Conservation (phyloP, 2,888 invertebrate species). For the Drosophila longiperda region DNA sequence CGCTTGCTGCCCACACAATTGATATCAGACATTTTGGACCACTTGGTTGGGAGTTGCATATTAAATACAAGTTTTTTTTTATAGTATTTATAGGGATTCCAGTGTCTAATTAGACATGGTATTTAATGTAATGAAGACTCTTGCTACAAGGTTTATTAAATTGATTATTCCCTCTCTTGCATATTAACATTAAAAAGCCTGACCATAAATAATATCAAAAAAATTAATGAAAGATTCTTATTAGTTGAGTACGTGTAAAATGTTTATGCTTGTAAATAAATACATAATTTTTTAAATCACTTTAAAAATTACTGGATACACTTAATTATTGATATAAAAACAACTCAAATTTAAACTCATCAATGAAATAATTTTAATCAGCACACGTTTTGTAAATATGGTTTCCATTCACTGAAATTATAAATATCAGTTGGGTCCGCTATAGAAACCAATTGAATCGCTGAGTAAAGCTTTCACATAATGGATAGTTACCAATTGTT, state of each 20-base stretch:
- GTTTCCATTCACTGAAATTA: not conserved
- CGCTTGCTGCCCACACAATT: slow-evolving; percentile 25
- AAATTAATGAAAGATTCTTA: not conserved
- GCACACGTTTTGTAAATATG: not conserved
- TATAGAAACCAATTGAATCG: slow-evolving; percentile 3
- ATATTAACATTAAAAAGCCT: not conserved
- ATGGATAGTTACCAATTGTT: not conserved
- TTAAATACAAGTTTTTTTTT: not conserved
- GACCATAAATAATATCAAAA: not conserved
- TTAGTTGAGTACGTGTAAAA: not conserved
- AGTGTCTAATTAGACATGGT: not conserved
- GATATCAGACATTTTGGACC: not conserved
- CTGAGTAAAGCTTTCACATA: slow-evolving; percentile 6
- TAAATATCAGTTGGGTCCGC: not conserved
- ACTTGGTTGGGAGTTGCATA: not conserved
- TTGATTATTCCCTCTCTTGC: not conserved
- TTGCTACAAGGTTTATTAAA: not conserved
- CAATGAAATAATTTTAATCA: not conserved
- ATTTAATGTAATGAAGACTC: not conserved
- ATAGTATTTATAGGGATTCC: not conserved
- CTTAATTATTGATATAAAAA: not conserved
- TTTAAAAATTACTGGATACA: not conserved
- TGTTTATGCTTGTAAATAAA: not conserved
- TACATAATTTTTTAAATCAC: not conserved
- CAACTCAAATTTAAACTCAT: not conserved